A percentile compares a stretch with the other conserved stretches of the same genome.
These are phyloP conservation scores for Saguinus midas DNA, from an alignment of 2,113 vertebrate species.

Conservation along the genomic window DNA sequence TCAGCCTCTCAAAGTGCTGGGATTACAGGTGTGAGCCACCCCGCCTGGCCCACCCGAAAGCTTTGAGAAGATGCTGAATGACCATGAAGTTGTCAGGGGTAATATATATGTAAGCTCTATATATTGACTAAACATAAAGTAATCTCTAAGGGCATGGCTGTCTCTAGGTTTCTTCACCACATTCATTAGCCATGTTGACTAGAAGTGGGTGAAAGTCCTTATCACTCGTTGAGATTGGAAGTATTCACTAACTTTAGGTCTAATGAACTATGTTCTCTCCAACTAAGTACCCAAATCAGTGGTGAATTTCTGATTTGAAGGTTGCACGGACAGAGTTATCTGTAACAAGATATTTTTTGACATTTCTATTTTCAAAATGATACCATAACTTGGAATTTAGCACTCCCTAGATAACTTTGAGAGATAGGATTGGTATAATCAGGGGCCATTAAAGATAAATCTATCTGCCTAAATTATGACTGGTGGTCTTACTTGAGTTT, in stretches of 20 bases:
- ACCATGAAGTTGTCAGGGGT: neutral
- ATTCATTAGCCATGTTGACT: neutral
- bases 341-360: neutral
- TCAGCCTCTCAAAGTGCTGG: too few species aligned
- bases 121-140: neutral
- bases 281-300: neutral
- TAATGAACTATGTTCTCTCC: neutral
- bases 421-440: neutral
- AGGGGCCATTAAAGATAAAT: neutral
- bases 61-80: neutral
- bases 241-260: neutral
- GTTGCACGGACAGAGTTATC: neutral
- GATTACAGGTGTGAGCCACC: too few species aligned
- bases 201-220: neutral
- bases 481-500: neutral
- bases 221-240: neutral
- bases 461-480: neutral
- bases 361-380: neutral
- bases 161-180: neutral
- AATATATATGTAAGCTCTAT: too few species aligned
- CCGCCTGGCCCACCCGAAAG: neutral
- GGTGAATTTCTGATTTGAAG: neutral
- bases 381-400: neutral
- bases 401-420: neutral
- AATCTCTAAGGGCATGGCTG: neutral